Percentiles rank a stretch among this genome's conserved stretches.
These are phyloP conservation scores for Malthinus flaveolus DNA, from an alignment of 2,888 invertebrate species.

Conservation along the genomic window DNA sequence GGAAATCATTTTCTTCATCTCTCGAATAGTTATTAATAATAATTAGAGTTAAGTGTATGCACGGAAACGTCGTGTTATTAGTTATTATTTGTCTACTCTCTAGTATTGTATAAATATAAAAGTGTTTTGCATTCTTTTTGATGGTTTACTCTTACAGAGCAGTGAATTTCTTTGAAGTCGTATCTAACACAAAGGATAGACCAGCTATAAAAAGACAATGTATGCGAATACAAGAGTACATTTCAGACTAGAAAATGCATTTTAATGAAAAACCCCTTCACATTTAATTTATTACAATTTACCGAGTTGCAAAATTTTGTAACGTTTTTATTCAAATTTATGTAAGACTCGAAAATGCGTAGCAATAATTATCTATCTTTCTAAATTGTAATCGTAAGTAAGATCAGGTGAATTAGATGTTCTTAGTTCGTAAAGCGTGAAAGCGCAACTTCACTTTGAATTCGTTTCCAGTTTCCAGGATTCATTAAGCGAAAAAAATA, in stretches of 20 bases:
- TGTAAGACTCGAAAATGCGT: conserved; percentile 14
- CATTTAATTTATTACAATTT: conserved; percentile 7
- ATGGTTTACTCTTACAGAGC: conserved; percentile 9
- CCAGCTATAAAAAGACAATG: conserved; percentile 15
- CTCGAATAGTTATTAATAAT: conserved; percentile 5
- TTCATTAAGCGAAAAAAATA: conserved; percentile 27
- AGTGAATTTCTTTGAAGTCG: conserved; percentile 13
- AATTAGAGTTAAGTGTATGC: conserved; percentile 10
- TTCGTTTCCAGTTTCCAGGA: conserved; percentile 17
- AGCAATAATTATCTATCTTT: conserved; percentile 27
- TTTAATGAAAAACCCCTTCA: not conserved
- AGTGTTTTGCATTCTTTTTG: conserved; percentile 22
- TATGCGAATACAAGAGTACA: conserved; percentile 1
- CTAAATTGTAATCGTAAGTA: conserved; percentile 26
- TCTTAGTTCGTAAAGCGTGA: conserved; percentile 24
- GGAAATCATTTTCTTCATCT: not conserved
- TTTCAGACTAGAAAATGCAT: conserved; percentile 10
- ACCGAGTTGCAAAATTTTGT: conserved; percentile 11
- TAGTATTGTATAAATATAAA: conserved; percentile 9
- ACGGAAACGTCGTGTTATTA: conserved; percentile 4
- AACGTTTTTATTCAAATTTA: conserved; percentile 24
- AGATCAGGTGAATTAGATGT: conserved; percentile 26
- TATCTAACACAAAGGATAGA: conserved; percentile 12
- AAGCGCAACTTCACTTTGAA: conserved; percentile 18
- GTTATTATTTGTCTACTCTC: conserved; percentile 12